phyloP scores from a whole-genome alignment of 2,113 vertebrate genomes.

The Callipepla squamata region DNA sequence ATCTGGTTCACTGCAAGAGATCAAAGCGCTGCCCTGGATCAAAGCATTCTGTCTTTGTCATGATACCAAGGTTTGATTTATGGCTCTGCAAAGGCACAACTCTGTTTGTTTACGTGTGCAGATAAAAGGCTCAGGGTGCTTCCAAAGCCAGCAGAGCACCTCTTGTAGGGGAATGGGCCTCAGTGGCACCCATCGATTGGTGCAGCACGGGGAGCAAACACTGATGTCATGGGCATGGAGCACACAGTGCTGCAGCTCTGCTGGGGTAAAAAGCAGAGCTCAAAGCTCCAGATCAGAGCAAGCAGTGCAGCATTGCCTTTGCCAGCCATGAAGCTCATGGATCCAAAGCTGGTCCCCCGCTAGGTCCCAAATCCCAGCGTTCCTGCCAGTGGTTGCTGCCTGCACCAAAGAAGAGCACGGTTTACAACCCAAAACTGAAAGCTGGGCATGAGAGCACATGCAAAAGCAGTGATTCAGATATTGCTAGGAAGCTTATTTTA shows the following conservation, averaged over 20 bases:
- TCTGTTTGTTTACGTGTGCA: neutral
- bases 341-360: neutral
- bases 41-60: constrained; percentile 30
- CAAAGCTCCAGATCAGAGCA: neutral
- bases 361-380: neutral
- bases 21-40: constrained; percentile 35
- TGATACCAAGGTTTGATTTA: neutral
- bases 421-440: constrained; percentile 14
- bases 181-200: neutral
- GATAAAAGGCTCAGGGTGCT: neutral
- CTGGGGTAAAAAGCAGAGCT: neutral
- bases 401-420: neutral
- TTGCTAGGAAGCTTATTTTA: constrained; percentile 49
- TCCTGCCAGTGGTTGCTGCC: neutral
- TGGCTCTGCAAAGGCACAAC: neutral
- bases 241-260: neutral
- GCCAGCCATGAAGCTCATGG: neutral
- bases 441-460: constrained; percentile 35
- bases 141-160: neutral
- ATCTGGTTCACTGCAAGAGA: neutral
- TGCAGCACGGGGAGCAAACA: neutral
- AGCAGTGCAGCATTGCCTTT: neutral
- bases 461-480: constrained; percentile 27
- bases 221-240: neutral
- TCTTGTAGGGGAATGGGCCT: rapidly evolving